phyloP scores from a whole-genome alignment of 2,888 invertebrate genomes.

The Xestia rhomboidea region DNA sequence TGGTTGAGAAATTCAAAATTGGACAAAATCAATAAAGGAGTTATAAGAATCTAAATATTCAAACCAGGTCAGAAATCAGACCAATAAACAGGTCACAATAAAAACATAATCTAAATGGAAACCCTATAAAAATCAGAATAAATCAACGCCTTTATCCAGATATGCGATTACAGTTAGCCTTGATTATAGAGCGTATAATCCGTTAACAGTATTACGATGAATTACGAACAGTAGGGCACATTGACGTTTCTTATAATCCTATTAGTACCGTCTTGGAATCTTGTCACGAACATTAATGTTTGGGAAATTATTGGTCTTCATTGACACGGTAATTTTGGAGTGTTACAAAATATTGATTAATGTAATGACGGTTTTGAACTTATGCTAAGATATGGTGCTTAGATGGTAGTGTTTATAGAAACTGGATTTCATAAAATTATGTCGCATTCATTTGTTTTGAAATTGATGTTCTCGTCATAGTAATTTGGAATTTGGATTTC shows the following conservation, averaged over 20 bases:
- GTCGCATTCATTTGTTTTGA: background rate
- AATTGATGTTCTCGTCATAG: background rate
- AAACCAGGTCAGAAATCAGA: background rate
- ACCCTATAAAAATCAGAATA: conserved; percentile 38
- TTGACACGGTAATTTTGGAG: conserved; percentile 17
- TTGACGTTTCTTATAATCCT: conserved; percentile 72
- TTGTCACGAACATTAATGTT: conserved; percentile 52
- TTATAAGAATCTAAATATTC: background rate
- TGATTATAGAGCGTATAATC: conserved; percentile 72
- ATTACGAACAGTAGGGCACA: conserved; percentile 72
- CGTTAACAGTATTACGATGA: conserved; percentile 74
- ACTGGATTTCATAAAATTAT: conserved; percentile 25
- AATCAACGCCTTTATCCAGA: conserved; percentile 52
- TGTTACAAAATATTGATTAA: conserved; percentile 42
- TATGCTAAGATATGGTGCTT: conserved; percentile 21
- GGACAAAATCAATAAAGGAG: background rate
- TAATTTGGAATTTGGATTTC: background rate
- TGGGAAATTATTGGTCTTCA: conserved; percentile 38
- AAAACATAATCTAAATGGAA: conserved; percentile 20
- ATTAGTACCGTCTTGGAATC: conserved; percentile 68
- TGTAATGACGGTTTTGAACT: conserved; percentile 16
- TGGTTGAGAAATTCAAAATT: background rate
- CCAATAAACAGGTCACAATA: conserved; percentile 19
- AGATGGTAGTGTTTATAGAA: conserved; percentile 11
- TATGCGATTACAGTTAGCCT: conserved; percentile 57